Base-by-base conservation (phyloP, 2,797 vertebrate species). In the Tiaroga cobitis region DNA sequence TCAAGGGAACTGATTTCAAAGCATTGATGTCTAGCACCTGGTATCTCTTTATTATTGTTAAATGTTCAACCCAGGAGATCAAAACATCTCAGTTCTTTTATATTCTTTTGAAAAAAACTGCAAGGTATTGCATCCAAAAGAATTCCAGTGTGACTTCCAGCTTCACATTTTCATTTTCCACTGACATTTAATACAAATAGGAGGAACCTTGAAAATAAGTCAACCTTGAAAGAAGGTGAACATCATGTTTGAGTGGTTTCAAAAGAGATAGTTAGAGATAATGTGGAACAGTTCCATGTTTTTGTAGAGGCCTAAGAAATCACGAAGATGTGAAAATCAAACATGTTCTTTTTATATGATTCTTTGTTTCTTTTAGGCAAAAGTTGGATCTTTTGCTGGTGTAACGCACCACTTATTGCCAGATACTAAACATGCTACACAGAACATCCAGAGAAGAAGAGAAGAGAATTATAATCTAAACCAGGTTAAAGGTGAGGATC, bases 401-500 rank as follows among this genome's bases (percentile, higher is more conserved):
- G 46, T 76, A 56, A 80, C 63, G 29, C 84, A 84, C 39, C 21
- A 13, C 34, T 43, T 82, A 18, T n/a, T 85, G 37, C 67, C 87
- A 79, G 80, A 59, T 69, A 73, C 90, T 90, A 65, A 92, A 93
- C 91, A 83, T 89, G 93, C 85, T 0, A 91, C 90, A 84, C 93
- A 93, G 88, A 91, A 86, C 54, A 90, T 92, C 29, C 93, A 94
- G 26, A 87, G 92, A 54, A 74, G 74, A 59, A 56, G 24, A 43
- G 70, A 73, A 16, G 69, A 83, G 18, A 6, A 18, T 54, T 63
- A 73, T 77, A 63, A 87, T 74, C 68, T 78, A 51, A 80, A 73
- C 49, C 81, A 82, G 26, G 56, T 37, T 51, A 81, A 87, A 80
- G 87, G 85, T 88, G 88, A 82, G 79, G 80, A 82, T 68, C 34